phyloP scores from a whole-genome alignment of 1,140 invertebrate species.

The Pseudomyrmex gracilis region DNA sequence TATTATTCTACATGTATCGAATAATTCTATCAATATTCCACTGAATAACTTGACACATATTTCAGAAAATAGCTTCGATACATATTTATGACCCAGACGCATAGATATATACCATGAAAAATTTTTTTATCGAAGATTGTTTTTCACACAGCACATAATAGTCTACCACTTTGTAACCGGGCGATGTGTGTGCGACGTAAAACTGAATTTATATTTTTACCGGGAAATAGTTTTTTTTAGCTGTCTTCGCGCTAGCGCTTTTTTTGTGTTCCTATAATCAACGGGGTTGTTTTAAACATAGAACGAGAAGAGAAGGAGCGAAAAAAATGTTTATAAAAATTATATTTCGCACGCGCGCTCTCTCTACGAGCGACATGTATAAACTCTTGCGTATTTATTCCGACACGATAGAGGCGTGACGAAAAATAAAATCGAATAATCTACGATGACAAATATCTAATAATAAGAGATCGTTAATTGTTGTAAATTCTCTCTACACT shows the following conservation, averaged over 20 bases:
- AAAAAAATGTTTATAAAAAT: no score
- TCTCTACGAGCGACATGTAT: no score
- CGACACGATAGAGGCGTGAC: neutral
- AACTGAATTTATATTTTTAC: neutral
- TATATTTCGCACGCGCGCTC: no score
- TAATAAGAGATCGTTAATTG: slow-evolving; percentile 40
- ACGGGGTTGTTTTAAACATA: neutral
- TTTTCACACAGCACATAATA: neutral
- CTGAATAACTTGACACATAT: slow-evolving; percentile 57
- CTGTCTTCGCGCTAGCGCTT: neutral
- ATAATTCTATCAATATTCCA: slow-evolving; percentile 49
- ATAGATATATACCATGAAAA: slow-evolving; percentile 10
- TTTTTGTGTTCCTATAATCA: neutral
- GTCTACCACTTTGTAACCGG: neutral
- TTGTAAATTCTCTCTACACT: neutral
- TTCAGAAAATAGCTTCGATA: slow-evolving; percentile 39
- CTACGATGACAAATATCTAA: neutral
- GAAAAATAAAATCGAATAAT: slow-evolving; percentile 30
- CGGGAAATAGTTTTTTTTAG: neutral
- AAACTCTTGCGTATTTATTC: neutral
- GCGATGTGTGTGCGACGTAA: neutral
- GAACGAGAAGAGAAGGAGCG: slow-evolving; percentile 6
- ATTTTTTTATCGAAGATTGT: slow-evolving; percentile 17
- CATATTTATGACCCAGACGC: slow-evolving; percentile 35
- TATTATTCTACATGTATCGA: slow-evolving; percentile 41